Evolutionary conservation across 1,140 invertebrate genomes (phyloP).

Genomic region (Anastatus disparis): DNA sequence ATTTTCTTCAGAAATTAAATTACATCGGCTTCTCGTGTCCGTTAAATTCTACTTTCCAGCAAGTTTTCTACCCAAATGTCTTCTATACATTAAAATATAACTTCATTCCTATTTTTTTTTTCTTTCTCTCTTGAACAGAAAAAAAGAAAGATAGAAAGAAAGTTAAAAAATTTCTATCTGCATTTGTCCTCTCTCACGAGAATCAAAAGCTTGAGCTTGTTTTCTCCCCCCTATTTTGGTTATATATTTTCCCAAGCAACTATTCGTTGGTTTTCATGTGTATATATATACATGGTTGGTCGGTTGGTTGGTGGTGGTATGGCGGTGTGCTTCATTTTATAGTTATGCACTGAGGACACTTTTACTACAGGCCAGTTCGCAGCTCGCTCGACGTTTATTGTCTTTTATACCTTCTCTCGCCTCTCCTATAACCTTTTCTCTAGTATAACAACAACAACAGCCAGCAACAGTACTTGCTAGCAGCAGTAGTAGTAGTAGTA

Average conservation of each 20-base stretch:
- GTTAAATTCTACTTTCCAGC: constrained; percentile 21
- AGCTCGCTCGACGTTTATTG: constrained; percentile 52
- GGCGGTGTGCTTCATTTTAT: constrained; percentile 59
- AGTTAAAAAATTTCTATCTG: constrained; percentile 34
- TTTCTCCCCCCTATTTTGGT: neutral
- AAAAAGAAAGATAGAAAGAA: neutral
- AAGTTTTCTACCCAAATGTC: constrained; percentile 24
- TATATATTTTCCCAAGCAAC: too few species aligned
- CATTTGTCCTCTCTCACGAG: constrained; percentile 16
- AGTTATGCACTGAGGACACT: constrained; percentile 60
- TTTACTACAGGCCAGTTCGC: constrained; percentile 54
- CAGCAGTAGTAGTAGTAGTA: too few species aligned
- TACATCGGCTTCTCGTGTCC: constrained; percentile 25
- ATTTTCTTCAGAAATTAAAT: constrained; percentile 37
- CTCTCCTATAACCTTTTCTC: neutral
- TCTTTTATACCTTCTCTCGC: constrained; percentile 34
- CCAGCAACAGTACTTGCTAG: too few species aligned
- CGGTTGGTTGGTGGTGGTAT: too few species aligned
- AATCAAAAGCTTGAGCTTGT: neutral
- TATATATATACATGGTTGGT: constrained; percentile 6
- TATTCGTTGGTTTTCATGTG: too few species aligned
- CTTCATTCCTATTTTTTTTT: constrained; percentile 22
- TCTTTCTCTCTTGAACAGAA: neutral
- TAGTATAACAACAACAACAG: too few species aligned
- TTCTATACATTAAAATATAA: constrained; percentile 36